These are phyloP conservation scores for Bolinopsis microptera DNA, from an alignment of 37 sponge, comb jelly and placozoan genomes.

Conservation along the genomic window DNA sequence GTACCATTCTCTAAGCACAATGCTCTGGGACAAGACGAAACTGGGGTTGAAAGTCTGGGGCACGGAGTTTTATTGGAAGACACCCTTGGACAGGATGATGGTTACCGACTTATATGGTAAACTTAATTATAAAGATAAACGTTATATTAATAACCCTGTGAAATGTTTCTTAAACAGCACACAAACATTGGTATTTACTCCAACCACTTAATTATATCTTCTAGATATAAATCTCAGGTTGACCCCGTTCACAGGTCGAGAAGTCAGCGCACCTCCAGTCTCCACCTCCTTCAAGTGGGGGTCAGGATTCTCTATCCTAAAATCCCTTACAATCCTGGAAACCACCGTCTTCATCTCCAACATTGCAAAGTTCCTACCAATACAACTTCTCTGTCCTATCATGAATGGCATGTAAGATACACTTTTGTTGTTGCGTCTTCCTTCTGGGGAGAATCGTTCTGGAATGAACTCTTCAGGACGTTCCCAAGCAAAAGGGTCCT, in stretches of 20 bases:
- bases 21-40: no score
- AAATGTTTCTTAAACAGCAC: no score
- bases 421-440: background rate
- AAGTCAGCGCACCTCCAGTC: background rate
- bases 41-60: no score
- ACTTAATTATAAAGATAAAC: no score
- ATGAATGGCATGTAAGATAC: slow-evolving; percentile 8
- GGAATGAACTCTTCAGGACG: background rate
- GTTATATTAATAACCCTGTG: no score
- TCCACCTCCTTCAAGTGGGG: background rate
- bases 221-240: background rate
- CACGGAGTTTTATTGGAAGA: no score
- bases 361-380: slow-evolving; percentile 62
- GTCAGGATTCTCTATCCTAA: background rate
- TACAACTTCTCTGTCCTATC: background rate
- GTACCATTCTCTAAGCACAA: no score
- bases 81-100: no score
- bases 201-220: no score
- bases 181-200: no score
- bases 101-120: no score
- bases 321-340: background rate
- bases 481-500: background rate
- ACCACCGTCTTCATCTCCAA: slow-evolving; percentile 4
- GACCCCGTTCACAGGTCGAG: background rate
- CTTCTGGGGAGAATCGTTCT: background rate